Conservation (phyloP, 2,113 vertebrate genomes). For the Glaucidium brasilianum region DNA sequence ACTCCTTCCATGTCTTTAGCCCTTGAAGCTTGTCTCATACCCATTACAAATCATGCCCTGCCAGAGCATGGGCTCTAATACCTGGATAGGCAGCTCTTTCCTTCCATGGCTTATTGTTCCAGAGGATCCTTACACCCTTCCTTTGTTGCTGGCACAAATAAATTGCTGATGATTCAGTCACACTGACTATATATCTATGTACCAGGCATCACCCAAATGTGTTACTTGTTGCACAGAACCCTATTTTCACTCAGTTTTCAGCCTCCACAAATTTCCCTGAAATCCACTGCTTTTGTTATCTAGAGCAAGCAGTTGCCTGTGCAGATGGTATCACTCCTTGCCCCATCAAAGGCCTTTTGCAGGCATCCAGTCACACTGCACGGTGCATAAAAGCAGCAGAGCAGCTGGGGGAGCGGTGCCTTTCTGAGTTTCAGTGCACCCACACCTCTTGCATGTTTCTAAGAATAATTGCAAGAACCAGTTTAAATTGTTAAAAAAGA, state of each 20-base stretch:
- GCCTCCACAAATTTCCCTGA: not conserved
- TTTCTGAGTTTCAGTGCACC: not conserved
- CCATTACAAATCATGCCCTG: not conserved
- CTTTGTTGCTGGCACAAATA: not conserved
- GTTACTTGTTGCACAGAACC: not conserved
- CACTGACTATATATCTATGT: not conserved
- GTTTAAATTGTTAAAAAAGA: not conserved
- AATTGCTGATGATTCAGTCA: not conserved
- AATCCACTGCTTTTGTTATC: not conserved
- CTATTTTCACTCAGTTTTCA: accelerated
- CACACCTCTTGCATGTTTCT: not conserved
- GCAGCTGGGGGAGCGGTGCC: not conserved
- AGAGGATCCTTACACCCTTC: not conserved
- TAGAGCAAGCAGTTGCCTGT: not conserved
- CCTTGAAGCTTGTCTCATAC: conserved; percentile 25
- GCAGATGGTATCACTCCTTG: not conserved
- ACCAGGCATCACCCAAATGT: not conserved
- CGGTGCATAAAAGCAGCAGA: accelerated
- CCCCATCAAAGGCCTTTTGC: not conserved
- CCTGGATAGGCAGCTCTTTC: not conserved
- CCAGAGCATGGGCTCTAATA: not conserved
- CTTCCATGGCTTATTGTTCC: not conserved
- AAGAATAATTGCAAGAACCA: not conserved
- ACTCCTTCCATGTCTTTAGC: not conserved
- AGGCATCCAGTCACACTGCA: accelerated